Percentiles rank a stretch among this genome's conserved stretches.
Evolutionary conservation across 2,113 vertebrate genomes (phyloP).

Genomic region (Calyptommatus sinebrachiatus): DNA sequence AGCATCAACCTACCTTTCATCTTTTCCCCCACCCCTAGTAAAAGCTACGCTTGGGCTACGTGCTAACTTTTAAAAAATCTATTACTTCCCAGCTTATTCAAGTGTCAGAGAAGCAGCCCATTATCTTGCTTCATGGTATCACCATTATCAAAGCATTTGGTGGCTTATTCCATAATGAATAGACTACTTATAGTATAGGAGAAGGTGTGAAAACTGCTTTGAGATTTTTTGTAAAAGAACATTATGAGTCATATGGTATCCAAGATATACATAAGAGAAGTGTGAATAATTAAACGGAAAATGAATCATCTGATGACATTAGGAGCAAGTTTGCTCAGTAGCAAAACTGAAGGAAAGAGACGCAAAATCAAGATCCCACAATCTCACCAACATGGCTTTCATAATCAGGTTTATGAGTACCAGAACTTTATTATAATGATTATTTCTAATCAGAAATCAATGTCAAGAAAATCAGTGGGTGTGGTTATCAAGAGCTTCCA

Average conservation of each 20-base stretch:
- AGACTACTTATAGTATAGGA: slow-evolving; percentile 39
- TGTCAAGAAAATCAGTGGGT: neutral
- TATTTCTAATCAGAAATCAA: neutral
- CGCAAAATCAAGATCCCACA: neutral
- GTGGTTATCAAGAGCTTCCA: neutral
- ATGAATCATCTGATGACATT: slow-evolving; percentile 3
- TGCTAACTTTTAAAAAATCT: neutral
- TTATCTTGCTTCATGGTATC: slow-evolving; percentile 3
- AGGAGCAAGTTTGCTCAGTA: neutral
- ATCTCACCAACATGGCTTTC: neutral
- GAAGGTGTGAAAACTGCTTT: slow-evolving; percentile 38
- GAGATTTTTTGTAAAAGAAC: slow-evolving; percentile 37
- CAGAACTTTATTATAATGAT: neutral
- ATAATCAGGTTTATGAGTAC: neutral
- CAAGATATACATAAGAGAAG: slow-evolving; percentile 11
- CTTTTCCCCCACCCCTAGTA: neutral
- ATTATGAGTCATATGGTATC: slow-evolving; percentile 47
- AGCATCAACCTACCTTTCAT: slow-evolving; percentile 21
- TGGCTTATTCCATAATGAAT: slow-evolving; percentile 32
- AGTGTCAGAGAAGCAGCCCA: slow-evolving; percentile 29
- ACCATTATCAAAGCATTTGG: slow-evolving; percentile 38
- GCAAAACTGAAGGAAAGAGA: neutral
- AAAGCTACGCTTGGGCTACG: neutral
- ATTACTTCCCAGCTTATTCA: slow-evolving; percentile 35
- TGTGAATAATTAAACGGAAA: slow-evolving; percentile 22